These are phyloP conservation scores for Ctenodactylus gundi DNA, from an alignment of 2,113 vertebrate genomes.

Conservation along the genomic window DNA sequence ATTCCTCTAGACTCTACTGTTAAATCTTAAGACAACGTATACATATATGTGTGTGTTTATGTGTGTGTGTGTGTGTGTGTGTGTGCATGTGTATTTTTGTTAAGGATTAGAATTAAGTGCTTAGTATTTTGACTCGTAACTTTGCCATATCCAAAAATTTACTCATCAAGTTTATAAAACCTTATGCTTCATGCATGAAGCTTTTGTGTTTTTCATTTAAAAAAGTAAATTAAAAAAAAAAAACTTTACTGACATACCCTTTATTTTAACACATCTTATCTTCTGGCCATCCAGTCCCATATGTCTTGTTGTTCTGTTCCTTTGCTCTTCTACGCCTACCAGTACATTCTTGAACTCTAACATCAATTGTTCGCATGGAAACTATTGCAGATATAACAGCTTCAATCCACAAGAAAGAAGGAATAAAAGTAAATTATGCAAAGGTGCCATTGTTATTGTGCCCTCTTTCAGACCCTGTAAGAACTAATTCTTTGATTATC, in stretches of 20 bases:
- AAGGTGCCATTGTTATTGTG: conserved; percentile 68
- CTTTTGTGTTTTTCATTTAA: not conserved
- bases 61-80: not conserved
- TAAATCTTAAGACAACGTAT: too few species aligned
- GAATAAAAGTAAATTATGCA: conserved; percentile 56
- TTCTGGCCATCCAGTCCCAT: conserved; percentile 69
- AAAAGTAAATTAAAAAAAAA: too few species aligned
- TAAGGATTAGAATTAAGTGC: conserved; percentile 48
- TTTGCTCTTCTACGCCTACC: not conserved
- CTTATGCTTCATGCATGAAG: not conserved
- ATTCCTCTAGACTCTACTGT: too few species aligned
- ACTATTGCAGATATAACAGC: conserved; percentile 74
- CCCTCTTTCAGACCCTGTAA: conserved; percentile 63
- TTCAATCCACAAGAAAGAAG: conserved; percentile 71
- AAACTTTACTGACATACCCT: conserved; percentile 56
- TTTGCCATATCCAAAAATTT: conserved; percentile 34
- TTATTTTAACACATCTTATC: conserved; percentile 68
- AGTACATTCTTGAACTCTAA: conserved; percentile 65
- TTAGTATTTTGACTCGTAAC: conserved; percentile 13
- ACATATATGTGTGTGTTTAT: too few species aligned
- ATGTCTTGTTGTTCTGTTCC: not conserved
- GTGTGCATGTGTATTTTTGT: not conserved
- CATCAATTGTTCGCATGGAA: conserved; percentile 80
- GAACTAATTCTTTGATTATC: conserved; percentile 45
- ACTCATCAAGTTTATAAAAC: conserved; percentile 55